phyloP scores from a whole-genome alignment of 1,140 invertebrate species.

The Planococcus citri region DNA sequence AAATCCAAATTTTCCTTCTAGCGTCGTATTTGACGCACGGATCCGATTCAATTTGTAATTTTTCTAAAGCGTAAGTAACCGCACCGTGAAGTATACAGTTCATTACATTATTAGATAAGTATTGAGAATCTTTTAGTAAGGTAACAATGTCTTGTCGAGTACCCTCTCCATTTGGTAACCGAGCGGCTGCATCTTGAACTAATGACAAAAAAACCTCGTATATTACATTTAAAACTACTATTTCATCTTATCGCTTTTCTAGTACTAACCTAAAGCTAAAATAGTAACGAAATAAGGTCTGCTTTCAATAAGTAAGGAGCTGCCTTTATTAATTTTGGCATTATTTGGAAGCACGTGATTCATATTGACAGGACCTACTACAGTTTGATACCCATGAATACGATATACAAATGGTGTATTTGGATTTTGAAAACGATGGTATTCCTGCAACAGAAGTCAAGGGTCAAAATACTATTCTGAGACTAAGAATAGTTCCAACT shows the following conservation, averaged over 20 bases:
- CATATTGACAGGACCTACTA: slow-evolving; percentile 80
- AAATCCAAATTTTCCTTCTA: slow-evolving; percentile 79
- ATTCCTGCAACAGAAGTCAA: slow-evolving; percentile 38
- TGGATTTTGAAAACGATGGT: slow-evolving; percentile 62
- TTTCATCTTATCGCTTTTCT: neutral
- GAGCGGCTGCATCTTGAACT: slow-evolving; percentile 81
- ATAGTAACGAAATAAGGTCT: slow-evolving; percentile 86
- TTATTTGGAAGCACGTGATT: slow-evolving; percentile 45
- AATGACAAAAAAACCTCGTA: slow-evolving; percentile 25
- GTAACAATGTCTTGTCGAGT: slow-evolving; percentile 80
- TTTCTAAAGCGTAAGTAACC: slow-evolving; percentile 75
- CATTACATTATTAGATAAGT: slow-evolving; percentile 56
- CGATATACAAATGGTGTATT: slow-evolving; percentile 75
- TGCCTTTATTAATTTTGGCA: slow-evolving; percentile 48
- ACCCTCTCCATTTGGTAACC: slow-evolving; percentile 87
- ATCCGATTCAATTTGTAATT: slow-evolving; percentile 76
- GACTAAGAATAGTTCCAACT: slow-evolving; percentile 16
- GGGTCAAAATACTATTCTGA: slow-evolving; percentile 6
- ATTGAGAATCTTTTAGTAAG: slow-evolving; percentile 71
- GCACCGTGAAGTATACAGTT: slow-evolving; percentile 65
- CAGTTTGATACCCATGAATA: slow-evolving; percentile 72
- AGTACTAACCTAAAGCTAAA: slow-evolving; percentile 50
- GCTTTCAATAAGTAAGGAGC: slow-evolving; percentile 66
- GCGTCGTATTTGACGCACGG: slow-evolving; percentile 84
- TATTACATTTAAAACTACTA: neutral